Base-by-base conservation (phyloP, 1,140 invertebrate genomes). In the Drosophila nigrodunni region DNA sequence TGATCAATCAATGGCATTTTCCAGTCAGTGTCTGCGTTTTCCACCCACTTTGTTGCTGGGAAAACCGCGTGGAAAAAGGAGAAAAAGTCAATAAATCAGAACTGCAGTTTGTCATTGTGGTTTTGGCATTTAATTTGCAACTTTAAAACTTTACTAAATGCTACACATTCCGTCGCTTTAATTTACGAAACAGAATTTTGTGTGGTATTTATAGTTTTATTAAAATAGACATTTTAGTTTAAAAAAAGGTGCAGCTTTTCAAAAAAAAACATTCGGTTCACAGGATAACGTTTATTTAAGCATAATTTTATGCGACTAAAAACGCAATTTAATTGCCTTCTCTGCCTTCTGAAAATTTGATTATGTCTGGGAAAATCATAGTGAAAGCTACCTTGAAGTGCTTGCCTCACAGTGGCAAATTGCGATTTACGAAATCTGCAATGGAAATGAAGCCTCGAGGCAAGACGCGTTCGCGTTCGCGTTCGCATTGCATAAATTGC, bases 391-490 rank as follows among this genome's bases (percentile, higher is more conserved):
- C 41, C 41, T 43, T n/a, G 25, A 30, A 30, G n/a, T 10, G 13
- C 21, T 59, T 49, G 49, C 44, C 8, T 13, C 43, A 9, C 44
- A 21, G 15, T 50, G 59, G 67, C 71, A 75, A 86, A 59, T 79
- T 68, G 76, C 72, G 82, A 77, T 74, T 87, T 62, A 58, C 70
- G 55, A 61, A 88, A 82, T 82, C 64, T 67, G 65, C 72, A 77
- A 73, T 68, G 55, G 72, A 88, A 87, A 79, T 79, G 52, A 47
- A 39, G 18, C 59, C 39, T 39, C 37, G 13, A 15, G 30, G 57
- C 8, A 54, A 13, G 61, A 39, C 55, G 8, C 11, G 25, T 57
- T 30, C 25, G 25, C 11, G 25, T 57, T 30, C 25, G 25, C 25
- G 25, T 30, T 71, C 18, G 7, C 47, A 39, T 61, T 75, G 60